phyloP scores from a whole-genome alignment of 2,113 vertebrate species.

The Octodon degus region DNA sequence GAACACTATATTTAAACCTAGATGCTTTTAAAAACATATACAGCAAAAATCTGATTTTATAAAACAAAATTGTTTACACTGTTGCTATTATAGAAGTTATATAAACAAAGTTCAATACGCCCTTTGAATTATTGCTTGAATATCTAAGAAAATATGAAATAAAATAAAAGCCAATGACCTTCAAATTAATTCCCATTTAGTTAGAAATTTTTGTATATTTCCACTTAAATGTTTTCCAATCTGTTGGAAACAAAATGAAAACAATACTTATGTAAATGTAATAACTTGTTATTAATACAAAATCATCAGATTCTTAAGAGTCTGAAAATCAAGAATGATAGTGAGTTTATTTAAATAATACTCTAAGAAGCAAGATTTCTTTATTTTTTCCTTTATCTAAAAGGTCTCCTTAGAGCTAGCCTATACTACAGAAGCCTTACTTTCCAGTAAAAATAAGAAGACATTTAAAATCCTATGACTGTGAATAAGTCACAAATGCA shows the following conservation, averaged over 20 bases:
- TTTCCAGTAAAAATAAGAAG: conserved; percentile 36
- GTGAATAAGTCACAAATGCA: background rate
- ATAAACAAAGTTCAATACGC: conserved; percentile 47
- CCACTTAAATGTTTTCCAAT: conserved; percentile 36
- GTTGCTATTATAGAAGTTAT: background rate
- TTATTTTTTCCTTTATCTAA: conserved; percentile 60
- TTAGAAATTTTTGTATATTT: background rate
- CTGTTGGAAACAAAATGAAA: conserved; percentile 46
- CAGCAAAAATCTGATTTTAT: conserved; percentile 18
- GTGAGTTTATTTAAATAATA: conserved; percentile 41
- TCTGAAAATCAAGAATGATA: conserved; percentile 57
- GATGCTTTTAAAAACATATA: conserved; percentile 19
- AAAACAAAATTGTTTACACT: conserved; percentile 47
- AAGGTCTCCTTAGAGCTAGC: conserved; percentile 48
- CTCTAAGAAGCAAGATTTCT: conserved; percentile 12
- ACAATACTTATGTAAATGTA: background rate
- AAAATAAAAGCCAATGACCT: conserved; percentile 50
- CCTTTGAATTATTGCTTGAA: conserved; percentile 39
- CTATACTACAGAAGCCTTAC: background rate
- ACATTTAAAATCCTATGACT: background rate
- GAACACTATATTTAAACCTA: background rate
- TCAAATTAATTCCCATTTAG: conserved; percentile 56
- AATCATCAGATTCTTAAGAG: conserved; percentile 20
- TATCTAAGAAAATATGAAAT: conserved; percentile 55
- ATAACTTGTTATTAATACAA: conserved; percentile 48